Evolutionary conservation across 2,888 invertebrate species (phyloP), one percentile per base, ranked within the genome.

Genomic region (Scaptomyza flava): DNA sequence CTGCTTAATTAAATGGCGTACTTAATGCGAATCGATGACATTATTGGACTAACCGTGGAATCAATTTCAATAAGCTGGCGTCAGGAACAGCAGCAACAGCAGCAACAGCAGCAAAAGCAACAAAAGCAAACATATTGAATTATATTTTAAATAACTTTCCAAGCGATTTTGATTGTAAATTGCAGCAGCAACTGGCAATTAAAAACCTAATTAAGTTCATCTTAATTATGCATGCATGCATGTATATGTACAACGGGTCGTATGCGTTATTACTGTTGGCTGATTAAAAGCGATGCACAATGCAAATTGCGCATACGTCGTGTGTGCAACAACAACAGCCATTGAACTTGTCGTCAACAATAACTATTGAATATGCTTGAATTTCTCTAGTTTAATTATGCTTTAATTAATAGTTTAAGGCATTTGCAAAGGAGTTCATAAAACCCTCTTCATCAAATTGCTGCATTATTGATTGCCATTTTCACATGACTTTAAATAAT

Each of bases 291-390:
- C 27, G 52, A 66, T 64, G 72, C 61, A 79, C 74, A 81, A 83
- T 81, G 79, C 75, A 83, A 83, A 80, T 76, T 70, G 83, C 70
- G 53, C 60, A 85, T 76, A 85, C 72, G 68, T 63, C 60, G 51
- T 42, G 70, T 65, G 50, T n/a, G 46, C 62, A 27, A 43, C 51
- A 27, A 7, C 50, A 34, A 23, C 67, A 81, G 83, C 68, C 84
- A 84, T 78, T 84, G 83, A 87, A 84, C 83, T 84, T 84, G 83
- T 84, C 80, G 50, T 58, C 71, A 68, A 48, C 67, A 41, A 46
- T 57, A 47, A 20, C 27, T 20, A 41, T 41, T n/a, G 27, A 30
- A 33, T 17, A 7, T 23, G 3, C 6, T 41, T 17, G 38, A 17
- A 17, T 11, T 12, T 20, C 36, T 11, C n/a, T 17, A 41, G 8